These are phyloP conservation scores for Poecilia velifera DNA, from an alignment of 2,797 vertebrate genomes.

Conservation along the genomic window DNA sequence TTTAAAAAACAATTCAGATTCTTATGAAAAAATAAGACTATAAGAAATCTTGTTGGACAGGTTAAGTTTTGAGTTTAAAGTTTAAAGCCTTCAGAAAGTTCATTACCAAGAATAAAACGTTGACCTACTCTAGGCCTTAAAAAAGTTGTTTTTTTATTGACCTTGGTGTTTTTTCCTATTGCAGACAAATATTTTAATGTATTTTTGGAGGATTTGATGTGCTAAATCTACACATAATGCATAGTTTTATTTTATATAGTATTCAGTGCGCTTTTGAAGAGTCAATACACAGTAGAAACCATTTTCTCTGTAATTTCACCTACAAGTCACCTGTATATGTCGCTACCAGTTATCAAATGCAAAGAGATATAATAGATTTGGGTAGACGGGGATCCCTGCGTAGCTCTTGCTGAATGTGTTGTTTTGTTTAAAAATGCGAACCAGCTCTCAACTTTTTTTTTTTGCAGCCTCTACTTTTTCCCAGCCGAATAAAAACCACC, in stretches of 20 bases:
- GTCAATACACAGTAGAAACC: not conserved
- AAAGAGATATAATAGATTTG: not conserved
- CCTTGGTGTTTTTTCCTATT: not conserved
- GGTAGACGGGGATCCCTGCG: not conserved
- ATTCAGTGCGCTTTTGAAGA: not conserved
- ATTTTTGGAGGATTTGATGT: not conserved
- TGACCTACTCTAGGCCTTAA: not conserved
- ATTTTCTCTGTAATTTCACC: not conserved
- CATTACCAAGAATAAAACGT: not conserved
- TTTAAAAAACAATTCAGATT: conserved; percentile 7
- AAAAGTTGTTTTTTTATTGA: not conserved
- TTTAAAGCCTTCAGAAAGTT: not conserved
- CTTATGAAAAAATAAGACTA: conserved; percentile 1
- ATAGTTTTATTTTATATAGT: not conserved
- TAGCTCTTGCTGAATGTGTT: not conserved
- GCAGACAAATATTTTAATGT: not conserved
- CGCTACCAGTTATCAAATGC: not conserved
- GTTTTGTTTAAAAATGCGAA: not conserved
- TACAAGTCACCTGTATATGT: not conserved
- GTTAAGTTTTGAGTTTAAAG: conserved; percentile 4
- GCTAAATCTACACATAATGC: not conserved
- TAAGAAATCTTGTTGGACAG: not conserved
- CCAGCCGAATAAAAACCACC: not conserved
- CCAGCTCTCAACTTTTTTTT: not conserved
- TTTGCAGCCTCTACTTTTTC: not conserved